Percentiles rank a stretch among this genome's conserved stretches.
These are phyloP conservation scores for Lasiommata megera DNA, from an alignment of 2,888 invertebrate species.

Conservation along the genomic window DNA sequence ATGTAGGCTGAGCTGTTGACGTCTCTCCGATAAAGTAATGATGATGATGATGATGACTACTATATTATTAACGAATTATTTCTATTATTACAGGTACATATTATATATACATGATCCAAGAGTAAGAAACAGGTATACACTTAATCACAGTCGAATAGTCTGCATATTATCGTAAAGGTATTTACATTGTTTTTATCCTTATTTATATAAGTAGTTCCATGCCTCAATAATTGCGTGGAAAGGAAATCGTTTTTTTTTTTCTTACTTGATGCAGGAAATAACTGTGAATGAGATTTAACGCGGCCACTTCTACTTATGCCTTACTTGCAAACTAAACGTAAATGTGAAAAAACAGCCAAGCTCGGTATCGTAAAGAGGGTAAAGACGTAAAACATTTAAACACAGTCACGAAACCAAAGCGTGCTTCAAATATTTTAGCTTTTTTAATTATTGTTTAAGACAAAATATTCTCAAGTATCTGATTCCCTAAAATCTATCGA, in stretches of 20 bases:
- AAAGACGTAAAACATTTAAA: too few relatives aligned
- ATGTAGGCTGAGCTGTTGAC: too few relatives aligned
- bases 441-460: too few relatives aligned
- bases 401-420: too few relatives aligned
- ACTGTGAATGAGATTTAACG: neutral
- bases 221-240: slow-evolving; percentile 6
- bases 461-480: too few relatives aligned
- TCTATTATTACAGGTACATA: neutral
- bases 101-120: neutral
- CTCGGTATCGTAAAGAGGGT: too few relatives aligned
- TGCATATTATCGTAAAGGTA: neutral
- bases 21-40: too few relatives aligned
- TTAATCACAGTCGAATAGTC: neutral
- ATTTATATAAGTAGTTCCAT: slow-evolving; percentile 3
- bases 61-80: neutral
- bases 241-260: slow-evolving; percentile 18
- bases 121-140: neutral
- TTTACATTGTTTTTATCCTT: slow-evolving; percentile 4
- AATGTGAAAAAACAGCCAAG: too few relatives aligned
- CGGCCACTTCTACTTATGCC: neutral
- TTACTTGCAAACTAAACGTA: too few relatives aligned
- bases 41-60: neutral
- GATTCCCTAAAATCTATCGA: too few relatives aligned
- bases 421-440: too few relatives aligned
- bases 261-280: slow-evolving; percentile 9